phyloP scores from a whole-genome alignment of 2,797 vertebrate species.

The Vireo griseus region DNA sequence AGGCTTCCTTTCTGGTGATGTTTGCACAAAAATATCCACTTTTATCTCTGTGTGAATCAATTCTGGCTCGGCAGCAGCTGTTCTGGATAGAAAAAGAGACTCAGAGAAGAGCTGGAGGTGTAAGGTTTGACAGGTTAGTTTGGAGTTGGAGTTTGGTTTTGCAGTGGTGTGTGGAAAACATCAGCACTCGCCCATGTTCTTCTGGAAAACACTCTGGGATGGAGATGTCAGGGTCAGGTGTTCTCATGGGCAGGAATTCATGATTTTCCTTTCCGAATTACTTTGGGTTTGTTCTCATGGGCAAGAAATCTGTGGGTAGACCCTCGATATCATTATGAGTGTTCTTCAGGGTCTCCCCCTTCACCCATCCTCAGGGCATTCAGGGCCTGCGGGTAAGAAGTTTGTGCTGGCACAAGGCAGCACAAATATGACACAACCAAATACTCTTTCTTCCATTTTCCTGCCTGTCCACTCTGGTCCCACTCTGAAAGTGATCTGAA shows the following conservation, averaged over 20 bases:
- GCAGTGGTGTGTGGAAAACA: neutral
- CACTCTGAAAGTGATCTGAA: neutral
- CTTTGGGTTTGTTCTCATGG: neutral
- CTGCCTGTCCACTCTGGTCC: neutral
- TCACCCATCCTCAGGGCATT: accelerated
- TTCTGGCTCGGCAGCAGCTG: neutral
- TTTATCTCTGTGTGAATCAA: neutral
- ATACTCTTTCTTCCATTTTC: neutral
- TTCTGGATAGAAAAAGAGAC: neutral
- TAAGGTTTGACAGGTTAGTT: neutral
- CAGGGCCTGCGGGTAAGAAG: neutral
- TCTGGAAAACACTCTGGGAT: neutral
- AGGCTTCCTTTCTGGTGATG: neutral
- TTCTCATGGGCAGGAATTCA: accelerated
- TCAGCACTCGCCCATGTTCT: neutral
- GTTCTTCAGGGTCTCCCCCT: neutral
- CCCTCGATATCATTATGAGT: accelerated
- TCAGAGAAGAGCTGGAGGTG: neutral
- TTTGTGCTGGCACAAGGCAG: neutral
- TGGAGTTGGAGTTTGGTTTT: neutral
- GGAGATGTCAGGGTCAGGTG: accelerated
- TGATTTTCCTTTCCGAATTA: neutral
- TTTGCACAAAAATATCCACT: neutral
- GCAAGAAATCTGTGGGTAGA: neutral
- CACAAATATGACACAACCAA: neutral